phyloP scores from a whole-genome alignment of 2,888 invertebrate species.

The Brenthis ino region DNA sequence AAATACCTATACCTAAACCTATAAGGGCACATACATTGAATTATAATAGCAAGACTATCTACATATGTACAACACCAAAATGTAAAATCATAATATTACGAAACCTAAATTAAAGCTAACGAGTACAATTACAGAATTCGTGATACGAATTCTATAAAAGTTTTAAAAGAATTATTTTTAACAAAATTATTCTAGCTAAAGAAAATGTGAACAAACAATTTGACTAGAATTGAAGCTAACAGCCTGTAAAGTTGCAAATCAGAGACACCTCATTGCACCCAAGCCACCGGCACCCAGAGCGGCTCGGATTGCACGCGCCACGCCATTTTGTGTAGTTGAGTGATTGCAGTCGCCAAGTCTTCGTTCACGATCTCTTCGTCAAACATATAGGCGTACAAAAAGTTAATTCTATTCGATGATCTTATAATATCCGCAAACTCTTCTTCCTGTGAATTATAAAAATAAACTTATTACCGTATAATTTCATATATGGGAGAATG shows the following conservation, averaged over 20 bases:
- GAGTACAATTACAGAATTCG: conserved; percentile 9
- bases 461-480: not conserved
- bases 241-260: conserved; percentile 11
- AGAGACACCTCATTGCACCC: conserved; percentile 88
- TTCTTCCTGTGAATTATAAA: conserved; percentile 87
- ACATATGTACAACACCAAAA: conserved; percentile 31
- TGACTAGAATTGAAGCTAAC: conserved; percentile 21
- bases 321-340: conserved; percentile 90
- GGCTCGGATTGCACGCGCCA: conserved; percentile 95
- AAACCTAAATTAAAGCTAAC: not conserved
- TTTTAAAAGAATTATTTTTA: conserved; percentile 6
- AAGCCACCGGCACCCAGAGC: conserved; percentile 97
- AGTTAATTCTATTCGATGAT: conserved; percentile 93
- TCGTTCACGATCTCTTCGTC: conserved; percentile 97
- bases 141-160: not conserved
- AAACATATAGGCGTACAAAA: conserved; percentile 95
- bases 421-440: conserved; percentile 94
- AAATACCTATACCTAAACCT: conserved; percentile 2
- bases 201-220: conserved; percentile 17
- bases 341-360: conserved; percentile 92
- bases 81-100: conserved; percentile 8
- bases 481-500: not conserved
- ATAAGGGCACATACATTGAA: conserved; percentile 26
- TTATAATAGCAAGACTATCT: conserved; percentile 24
- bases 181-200: conserved; percentile 19